Evolutionary conservation across 1,140 invertebrate species (phyloP).

Genomic region (Zaprionus lachaisei): DNA sequence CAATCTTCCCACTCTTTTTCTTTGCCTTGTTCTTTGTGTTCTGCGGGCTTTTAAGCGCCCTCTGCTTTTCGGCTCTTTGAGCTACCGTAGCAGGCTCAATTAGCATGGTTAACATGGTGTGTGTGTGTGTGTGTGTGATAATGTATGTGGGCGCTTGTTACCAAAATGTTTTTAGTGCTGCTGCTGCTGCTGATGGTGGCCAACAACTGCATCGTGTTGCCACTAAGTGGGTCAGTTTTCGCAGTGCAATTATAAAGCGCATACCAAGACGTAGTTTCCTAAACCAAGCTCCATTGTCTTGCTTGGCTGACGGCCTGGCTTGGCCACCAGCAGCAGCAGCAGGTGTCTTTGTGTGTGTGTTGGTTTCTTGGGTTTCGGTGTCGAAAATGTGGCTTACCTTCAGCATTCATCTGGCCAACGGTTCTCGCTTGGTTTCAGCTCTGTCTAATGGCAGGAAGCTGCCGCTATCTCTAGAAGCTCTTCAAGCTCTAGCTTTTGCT

Average conservation of each 20-base stretch:
- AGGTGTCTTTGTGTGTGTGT: conserved; percentile 62
- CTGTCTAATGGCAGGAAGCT: conserved; percentile 57
- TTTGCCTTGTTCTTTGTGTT: conserved; percentile 2
- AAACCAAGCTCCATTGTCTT: conserved; percentile 58
- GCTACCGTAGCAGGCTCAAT: conserved; percentile 40
- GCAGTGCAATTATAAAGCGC: conserved; percentile 74
- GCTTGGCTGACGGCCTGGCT: conserved; percentile 56
- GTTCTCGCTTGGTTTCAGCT: conserved; percentile 17
- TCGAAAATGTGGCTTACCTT: conserved; percentile 79
- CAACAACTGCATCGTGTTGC: conserved; percentile 20
- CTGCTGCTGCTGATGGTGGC: not conserved
- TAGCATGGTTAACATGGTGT: conserved; percentile 39
- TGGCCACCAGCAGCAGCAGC: conserved; percentile 39
- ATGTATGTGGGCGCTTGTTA: conserved; percentile 16
- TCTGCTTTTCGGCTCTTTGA: conserved; percentile 15
- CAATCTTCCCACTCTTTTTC: not conserved
- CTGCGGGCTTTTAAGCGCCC: conserved; percentile 45
- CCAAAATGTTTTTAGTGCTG: conserved; percentile 4
- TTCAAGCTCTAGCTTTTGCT: not conserved
- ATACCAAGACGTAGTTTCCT: conserved; percentile 44
- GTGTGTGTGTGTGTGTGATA: not conserved
- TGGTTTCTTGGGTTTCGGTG: conserved; percentile 42
- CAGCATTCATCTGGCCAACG: conserved; percentile 48
- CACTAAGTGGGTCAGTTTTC: conserved; percentile 70
- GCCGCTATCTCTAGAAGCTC: conserved; percentile 35